Evolutionary conservation across 2,113 vertebrate genomes (phyloP).

Genomic region (Otolemur garnettii): DNA sequence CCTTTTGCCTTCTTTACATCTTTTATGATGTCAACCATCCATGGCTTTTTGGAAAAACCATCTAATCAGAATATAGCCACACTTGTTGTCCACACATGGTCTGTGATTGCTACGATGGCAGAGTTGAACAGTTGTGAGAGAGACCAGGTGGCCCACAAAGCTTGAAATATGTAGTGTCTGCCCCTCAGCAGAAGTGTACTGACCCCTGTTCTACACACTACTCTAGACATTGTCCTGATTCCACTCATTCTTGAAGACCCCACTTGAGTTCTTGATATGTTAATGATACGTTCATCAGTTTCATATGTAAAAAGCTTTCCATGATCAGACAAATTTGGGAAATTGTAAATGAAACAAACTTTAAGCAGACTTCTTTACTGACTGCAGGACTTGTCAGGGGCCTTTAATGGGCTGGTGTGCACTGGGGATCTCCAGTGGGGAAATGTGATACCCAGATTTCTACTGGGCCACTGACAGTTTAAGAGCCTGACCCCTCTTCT

Average conservation of each 20-base stretch:
- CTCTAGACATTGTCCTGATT: background rate
- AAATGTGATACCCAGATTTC: fast-evolving
- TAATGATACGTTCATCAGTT: fast-evolving
- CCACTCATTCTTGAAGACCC: background rate
- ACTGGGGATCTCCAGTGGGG: background rate
- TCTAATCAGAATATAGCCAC: background rate
- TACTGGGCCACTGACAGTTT: too few relatives aligned
- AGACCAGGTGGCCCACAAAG: background rate
- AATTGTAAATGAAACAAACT: background rate
- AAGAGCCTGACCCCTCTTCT: background rate
- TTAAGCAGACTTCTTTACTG: background rate
- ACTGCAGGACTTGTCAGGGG: background rate
- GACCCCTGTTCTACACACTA: background rate
- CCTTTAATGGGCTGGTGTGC: background rate
- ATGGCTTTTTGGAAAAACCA: background rate
- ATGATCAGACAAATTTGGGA: background rate
- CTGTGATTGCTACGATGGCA: fast-evolving
- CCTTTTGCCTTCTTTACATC: background rate
- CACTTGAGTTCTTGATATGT: background rate
- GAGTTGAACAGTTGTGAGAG: background rate
- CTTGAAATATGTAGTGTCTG: background rate
- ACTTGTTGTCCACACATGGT: fast-evolving
- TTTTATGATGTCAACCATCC: background rate
- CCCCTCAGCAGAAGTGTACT: background rate
- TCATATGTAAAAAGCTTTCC: background rate